A percentile compares a stretch with the other conserved stretches of the same genome.
Conservation (phyloP, 2,797 vertebrate species). For the Danio kyathit region DNA sequence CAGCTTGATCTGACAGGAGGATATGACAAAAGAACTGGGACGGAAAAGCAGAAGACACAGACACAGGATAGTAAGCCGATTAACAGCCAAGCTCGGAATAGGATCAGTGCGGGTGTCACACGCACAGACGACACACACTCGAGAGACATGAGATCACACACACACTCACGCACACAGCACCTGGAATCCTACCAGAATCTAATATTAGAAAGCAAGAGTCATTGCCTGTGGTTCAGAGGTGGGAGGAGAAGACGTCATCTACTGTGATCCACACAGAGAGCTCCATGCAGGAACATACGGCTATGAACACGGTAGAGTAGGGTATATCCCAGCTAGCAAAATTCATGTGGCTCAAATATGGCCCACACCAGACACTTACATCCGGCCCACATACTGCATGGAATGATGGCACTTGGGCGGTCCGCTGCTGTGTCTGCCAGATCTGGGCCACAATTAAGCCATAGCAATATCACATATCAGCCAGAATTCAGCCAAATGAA, state of each 20-base stretch:
- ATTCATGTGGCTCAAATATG: no score
- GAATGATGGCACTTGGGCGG: no score
- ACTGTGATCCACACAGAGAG: constrained; percentile 1
- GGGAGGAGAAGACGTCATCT: constrained; percentile 19
- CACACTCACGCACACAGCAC: not conserved
- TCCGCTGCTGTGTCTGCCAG: no score
- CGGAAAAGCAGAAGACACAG: constrained; percentile 42
- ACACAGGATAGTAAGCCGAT: constrained; percentile 61
- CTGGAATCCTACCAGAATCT: constrained; percentile 35
- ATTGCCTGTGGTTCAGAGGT: constrained; percentile 19
- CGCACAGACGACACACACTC: constrained; percentile 18
- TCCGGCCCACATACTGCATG: no score
- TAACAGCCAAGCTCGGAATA: constrained; percentile 57
- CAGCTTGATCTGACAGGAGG: constrained; percentile 19
- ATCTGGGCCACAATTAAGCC: no score
- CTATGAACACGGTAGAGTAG: not conserved
- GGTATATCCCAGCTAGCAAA: not conserved
- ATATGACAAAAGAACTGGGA: constrained; percentile 34
- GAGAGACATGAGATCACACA: constrained; percentile 20
- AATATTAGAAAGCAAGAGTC: constrained; percentile 48
- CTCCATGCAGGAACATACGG: not conserved
- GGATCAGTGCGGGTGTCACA: constrained; percentile 47
- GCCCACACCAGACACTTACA: no score
- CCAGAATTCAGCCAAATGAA: no score
- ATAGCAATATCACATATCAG: no score